Evolutionary conservation across 2,888 invertebrate genomes (phyloP).

Genomic region (Lithosia quadra): DNA sequence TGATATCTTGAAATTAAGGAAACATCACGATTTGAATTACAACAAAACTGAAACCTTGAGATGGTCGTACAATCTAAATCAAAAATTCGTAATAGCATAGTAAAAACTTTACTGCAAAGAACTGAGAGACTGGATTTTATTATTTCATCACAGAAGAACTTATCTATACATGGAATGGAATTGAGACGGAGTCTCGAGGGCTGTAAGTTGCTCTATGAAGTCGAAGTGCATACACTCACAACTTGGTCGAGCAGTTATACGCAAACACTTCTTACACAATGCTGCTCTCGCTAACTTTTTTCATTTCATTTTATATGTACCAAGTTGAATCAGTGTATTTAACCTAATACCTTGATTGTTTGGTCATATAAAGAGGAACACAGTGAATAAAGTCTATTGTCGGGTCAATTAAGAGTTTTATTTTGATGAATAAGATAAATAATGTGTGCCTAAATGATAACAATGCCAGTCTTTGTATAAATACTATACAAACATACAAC

Average conservation of each 20-base stretch:
- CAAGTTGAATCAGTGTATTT: conserved; percentile 30
- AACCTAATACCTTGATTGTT: conserved; percentile 35
- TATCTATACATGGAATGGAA: conserved; percentile 25
- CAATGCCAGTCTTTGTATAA: too few species aligned
- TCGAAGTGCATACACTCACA: conserved; percentile 57
- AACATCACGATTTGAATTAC: too few species aligned
- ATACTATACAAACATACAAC: too few species aligned
- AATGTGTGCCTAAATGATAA: too few species aligned
- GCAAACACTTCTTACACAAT: conserved; percentile 62
- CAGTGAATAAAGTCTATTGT: conserved; percentile 8
- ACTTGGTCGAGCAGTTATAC: conserved; percentile 58
- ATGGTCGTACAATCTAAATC: too few species aligned
- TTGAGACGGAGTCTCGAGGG: conserved; percentile 46
- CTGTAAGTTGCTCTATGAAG: conserved; percentile 57
- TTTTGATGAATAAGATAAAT: not conserved
- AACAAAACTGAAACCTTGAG: too few species aligned
- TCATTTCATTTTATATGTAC: conserved; percentile 67
- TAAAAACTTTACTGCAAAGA: not conserved
- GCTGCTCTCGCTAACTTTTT: conserved; percentile 64
- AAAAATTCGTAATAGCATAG: not conserved
- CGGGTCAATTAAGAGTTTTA: not conserved
- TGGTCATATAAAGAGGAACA: conserved; percentile 26
- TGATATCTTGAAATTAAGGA: too few species aligned
- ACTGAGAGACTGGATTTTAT: conserved; percentile 2
- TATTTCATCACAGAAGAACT: conserved; percentile 15